Conservation (phyloP, 2,888 invertebrate species). For the Callosobruchus maculatus region DNA sequence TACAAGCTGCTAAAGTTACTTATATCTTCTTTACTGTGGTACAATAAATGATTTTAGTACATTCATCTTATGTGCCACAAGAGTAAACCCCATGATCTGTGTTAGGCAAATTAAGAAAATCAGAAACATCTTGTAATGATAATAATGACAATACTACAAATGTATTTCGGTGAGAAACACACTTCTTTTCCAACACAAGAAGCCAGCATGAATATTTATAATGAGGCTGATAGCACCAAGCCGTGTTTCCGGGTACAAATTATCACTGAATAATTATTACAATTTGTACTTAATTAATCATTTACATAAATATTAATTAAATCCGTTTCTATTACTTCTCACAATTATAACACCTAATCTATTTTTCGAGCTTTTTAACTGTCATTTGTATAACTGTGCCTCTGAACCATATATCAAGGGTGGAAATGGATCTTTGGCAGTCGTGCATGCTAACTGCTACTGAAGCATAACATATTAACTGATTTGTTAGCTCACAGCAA, state of each 20-base stretch:
- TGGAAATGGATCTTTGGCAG: neutral
- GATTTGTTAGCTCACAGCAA: too few relatives aligned
- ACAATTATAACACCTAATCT: neutral
- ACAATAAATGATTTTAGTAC: too few relatives aligned
- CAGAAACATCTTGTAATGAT: neutral
- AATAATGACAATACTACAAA: too few relatives aligned
- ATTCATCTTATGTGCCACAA: too few relatives aligned
- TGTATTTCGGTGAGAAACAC: neutral
- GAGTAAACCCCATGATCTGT: neutral
- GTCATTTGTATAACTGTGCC: neutral
- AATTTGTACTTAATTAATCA: neutral
- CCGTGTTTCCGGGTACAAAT: neutral
- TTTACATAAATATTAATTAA: neutral
- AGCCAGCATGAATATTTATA: neutral
- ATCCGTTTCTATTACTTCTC: neutral
- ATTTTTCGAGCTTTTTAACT: neutral
- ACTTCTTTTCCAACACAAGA: neutral
- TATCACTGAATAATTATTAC: neutral
- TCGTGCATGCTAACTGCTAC: too few relatives aligned
- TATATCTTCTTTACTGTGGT: too few relatives aligned
- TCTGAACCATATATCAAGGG: neutral
- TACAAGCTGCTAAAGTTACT: too few relatives aligned
- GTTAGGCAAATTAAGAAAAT: neutral
- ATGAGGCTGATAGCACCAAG: neutral
- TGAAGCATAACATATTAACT: too few relatives aligned